Conservation (phyloP, 2,888 invertebrate genomes). For the Tenthredo scrophulariae region DNA sequence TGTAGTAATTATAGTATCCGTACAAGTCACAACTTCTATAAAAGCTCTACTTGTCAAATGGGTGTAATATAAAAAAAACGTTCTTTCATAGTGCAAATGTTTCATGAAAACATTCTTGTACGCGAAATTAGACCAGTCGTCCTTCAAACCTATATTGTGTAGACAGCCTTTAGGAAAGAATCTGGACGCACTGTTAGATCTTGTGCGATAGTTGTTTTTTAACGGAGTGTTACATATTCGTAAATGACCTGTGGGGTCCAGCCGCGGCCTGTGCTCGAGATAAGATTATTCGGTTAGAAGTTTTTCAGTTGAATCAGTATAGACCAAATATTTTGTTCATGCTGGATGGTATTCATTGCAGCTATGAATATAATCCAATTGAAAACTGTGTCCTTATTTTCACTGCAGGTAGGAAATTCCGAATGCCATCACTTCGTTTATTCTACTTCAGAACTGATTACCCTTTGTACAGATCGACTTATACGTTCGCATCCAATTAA, state of each 20-base stretch:
- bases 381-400: background rate
- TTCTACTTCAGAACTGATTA: background rate
- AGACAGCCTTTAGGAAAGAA: too few species aligned
- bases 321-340: conserved; percentile 7
- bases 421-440: background rate
- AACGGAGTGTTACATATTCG: background rate
- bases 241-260: background rate
- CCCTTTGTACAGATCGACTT: too few species aligned
- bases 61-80: too few species aligned
- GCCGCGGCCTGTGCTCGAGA: background rate
- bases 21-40: too few species aligned
- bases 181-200: too few species aligned
- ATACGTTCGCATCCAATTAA: too few species aligned
- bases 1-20: background rate
- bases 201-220: background rate
- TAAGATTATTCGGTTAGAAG: conserved; percentile 20
- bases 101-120: too few species aligned
- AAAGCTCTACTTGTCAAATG: too few species aligned
- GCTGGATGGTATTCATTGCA: background rate
- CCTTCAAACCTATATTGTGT: too few species aligned
- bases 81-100: too few species aligned
- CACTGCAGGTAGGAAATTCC: background rate
- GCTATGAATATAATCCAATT: background rate
- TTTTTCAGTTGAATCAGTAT: background rate
- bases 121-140: too few species aligned